Conservation (phyloP, 2,888 invertebrate species). For the Mythimna lalbum region DNA sequence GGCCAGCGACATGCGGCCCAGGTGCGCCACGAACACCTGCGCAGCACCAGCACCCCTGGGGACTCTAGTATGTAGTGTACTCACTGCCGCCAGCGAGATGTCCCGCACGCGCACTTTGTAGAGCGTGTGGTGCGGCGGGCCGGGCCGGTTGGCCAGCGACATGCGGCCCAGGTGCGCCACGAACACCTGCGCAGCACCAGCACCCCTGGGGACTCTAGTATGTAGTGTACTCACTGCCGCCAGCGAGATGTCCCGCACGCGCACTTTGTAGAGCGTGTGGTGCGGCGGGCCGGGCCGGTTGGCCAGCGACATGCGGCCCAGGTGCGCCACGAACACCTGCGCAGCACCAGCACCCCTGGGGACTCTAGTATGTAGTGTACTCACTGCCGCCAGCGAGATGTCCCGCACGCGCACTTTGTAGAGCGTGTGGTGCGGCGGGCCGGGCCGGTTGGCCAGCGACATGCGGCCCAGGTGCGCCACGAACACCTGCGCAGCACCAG, state of each 20-base stretch:
- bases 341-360: slow-evolving; percentile 96
- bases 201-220: slow-evolving; percentile 97
- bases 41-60: slow-evolving; percentile 96
- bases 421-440: slow-evolving; percentile 79
- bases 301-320: slow-evolving; percentile 95
- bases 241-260: slow-evolving; percentile 96
- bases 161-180: slow-evolving; percentile 98
- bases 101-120: slow-evolving; percentile 95
- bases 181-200: slow-evolving; percentile 95
- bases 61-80: slow-evolving; percentile 92
- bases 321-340: slow-evolving; percentile 97
- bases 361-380: slow-evolving; percentile 92
- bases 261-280: slow-evolving; percentile 91
- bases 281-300: slow-evolving; percentile 83
- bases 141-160: slow-evolving; percentile 88
- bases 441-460: slow-evolving; percentile 88
- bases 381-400: slow-evolving; percentile 96
- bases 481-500: slow-evolving; percentile 95
- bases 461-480: slow-evolving; percentile 98
- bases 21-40: slow-evolving; percentile 97
- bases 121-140: slow-evolving; percentile 79
- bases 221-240: slow-evolving; percentile 90
- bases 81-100: slow-evolving; percentile 96
- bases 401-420: slow-evolving; percentile 95
- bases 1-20: slow-evolving; percentile 95